Base-by-base conservation (phyloP, 30 jellyfish, hydroid and myxozoan genomes). In the Haliclystus octoradiatus region DNA sequence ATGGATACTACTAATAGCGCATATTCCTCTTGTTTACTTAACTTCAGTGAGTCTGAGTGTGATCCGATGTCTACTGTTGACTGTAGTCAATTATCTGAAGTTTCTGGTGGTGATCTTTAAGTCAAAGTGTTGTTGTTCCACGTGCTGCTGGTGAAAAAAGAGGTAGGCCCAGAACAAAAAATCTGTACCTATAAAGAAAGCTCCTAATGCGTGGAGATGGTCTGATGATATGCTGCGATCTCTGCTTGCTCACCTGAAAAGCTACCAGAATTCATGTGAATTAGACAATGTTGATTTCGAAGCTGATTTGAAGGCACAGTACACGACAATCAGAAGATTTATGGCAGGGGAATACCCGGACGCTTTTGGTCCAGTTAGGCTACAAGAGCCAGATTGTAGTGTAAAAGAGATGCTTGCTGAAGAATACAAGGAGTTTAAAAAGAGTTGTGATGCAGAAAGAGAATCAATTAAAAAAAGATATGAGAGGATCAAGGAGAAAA, bases 401-500 rank as follows among this genome's bases (percentile, higher is more conserved):
- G 14, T 66, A 15, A 34, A 66, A 29, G 27, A 26, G 30, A 31
- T 27, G 31, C n/a, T n/a, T 34, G 28, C 2, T 7, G 57, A 40
- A 19, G 57, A 40, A 19, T 40, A 40, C 19, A 40, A 9, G 9
- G 14, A 5, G 9, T 40, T 40, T 19, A 40, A 40, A 19, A 40
- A 19, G 57, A 40, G 57, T 9, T 5, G 57, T 40, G 57, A 40
- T 19, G 19, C 57, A 40, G 57, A 40, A 40, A 40, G 19, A 40
- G 57, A 9, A 5, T 9, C 9, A 40, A 40, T 40, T 19, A 40
- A 40, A 19, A 40, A 74, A 62, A 84, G 92, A 19, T 51, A 74
- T 33, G 63, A 79, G 51, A 51, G 95, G 60, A 69, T 83, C 47
- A 86, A 65, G 40, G 95, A 74, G 71, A 75, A 80, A 80, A 62